Conservation (phyloP, 2,888 invertebrate genomes). For the Heliconius sara region DNA sequence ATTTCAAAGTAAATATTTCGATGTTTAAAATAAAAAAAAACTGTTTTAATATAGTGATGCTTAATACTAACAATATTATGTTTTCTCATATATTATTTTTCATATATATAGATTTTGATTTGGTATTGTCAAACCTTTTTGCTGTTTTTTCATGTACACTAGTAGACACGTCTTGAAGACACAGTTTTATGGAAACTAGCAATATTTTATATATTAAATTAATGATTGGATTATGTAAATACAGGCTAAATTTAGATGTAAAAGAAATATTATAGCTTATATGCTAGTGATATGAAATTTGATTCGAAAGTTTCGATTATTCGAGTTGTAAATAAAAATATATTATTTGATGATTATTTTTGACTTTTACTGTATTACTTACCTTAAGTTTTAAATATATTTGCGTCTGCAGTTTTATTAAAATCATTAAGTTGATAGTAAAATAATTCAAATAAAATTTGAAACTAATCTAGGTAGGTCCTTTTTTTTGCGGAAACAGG, state of each 20-base stretch:
- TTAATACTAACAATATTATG: neutral
- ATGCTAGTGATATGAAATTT: slow-evolving; percentile 56
- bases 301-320: slow-evolving; percentile 72
- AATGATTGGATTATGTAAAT: slow-evolving; percentile 54
- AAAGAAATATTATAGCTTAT: slow-evolving; percentile 53
- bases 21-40: neutral
- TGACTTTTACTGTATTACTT: slow-evolving; percentile 53
- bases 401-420: neutral
- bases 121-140: slow-evolving; percentile 1
- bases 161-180: slow-evolving; percentile 40
- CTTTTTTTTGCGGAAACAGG: no score
- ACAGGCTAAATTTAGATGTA: slow-evolving; percentile 51
- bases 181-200: slow-evolving; percentile 50
- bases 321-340: slow-evolving; percentile 81
- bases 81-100: slow-evolving; percentile 19
- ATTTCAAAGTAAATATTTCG: neutral
- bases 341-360: slow-evolving; percentile 75
- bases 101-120: neutral
- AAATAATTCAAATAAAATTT: no score
- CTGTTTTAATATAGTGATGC: neutral
- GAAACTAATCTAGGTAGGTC: no score
- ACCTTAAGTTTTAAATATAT: neutral
- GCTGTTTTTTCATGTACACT: slow-evolving; percentile 25
- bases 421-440: neutral
- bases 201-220: slow-evolving; percentile 51